A percentile compares a stretch with the other conserved stretches of the same genome.
Conservation (phyloP, 2,797 vertebrate genomes). For the Poeciliopsis presidionis region DNA sequence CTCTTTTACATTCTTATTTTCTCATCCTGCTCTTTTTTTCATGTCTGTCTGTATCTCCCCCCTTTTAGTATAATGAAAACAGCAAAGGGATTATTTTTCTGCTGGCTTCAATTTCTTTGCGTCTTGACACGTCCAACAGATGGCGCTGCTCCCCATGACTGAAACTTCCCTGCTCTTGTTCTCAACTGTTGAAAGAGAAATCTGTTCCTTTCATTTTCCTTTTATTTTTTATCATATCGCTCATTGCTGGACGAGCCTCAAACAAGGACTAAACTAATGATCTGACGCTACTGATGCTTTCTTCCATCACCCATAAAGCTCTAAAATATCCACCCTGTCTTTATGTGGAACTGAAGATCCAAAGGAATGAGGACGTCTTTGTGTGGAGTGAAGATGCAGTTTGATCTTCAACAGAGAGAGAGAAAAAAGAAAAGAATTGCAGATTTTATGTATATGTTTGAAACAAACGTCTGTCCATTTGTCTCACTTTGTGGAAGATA, state of each 20-base stretch:
- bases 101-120: conserved; percentile 9
- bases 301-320: conserved; percentile 1
- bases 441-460: neutral
- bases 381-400: neutral
- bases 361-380: neutral
- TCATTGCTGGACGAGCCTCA: conserved; percentile 36
- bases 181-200: conserved; percentile 35
- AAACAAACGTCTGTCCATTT: neutral
- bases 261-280: conserved; percentile 35
- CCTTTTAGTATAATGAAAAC: neutral
- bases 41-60: neutral
- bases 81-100: conserved; percentile 12
- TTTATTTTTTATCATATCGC: conserved; percentile 9
- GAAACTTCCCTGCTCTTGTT: conserved; percentile 11
- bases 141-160: conserved; percentile 74
- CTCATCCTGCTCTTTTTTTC: neutral
- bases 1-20: neutral
- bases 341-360: conserved; percentile 26
- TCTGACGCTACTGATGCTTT: conserved; percentile 20
- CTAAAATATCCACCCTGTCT: conserved; percentile 23
- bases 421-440: neutral
- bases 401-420: neutral
- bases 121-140: conserved; percentile 63
- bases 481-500: neutral
- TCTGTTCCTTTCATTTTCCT: conserved; percentile 36